A percentile compares a stretch with the other conserved stretches of the same genome.
Conservation (phyloP, 2,113 vertebrate species). For the Notarius quadriscutis region DNA sequence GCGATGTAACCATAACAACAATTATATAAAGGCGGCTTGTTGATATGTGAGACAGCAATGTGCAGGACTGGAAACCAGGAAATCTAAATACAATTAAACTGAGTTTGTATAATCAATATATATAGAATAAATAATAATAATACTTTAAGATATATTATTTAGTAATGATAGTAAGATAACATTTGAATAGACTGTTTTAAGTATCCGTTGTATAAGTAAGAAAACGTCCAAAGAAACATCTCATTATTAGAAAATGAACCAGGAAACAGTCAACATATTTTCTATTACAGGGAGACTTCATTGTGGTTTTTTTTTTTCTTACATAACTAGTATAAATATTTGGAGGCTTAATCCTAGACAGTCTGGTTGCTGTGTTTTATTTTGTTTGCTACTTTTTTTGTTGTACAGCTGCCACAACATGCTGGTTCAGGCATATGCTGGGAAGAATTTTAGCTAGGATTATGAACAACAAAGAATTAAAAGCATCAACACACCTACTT, state of each 20-base stretch:
- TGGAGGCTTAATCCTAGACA: background rate
- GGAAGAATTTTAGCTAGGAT: background rate
- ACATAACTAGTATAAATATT: background rate
- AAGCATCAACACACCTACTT: background rate
- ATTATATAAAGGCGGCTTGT: background rate
- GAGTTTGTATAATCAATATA: background rate
- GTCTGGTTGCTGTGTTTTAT: background rate
- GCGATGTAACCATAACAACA: slow-evolving; percentile 7
- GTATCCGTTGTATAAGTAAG: background rate
- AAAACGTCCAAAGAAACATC: background rate
- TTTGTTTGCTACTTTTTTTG: background rate
- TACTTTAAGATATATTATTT: background rate
- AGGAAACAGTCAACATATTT: background rate
- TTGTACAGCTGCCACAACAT: slow-evolving; percentile 6
- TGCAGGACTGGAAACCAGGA: background rate
- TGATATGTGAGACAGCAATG: background rate
- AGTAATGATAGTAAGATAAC: background rate
- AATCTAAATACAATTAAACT: background rate
- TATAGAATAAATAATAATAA: background rate
- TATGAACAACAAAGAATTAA: slow-evolving; percentile 26
- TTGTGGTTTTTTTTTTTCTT: slow-evolving; percentile 13
- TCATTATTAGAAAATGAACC: background rate
- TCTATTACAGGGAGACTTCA: background rate
- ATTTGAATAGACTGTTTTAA: background rate
- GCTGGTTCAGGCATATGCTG: slow-evolving; percentile 13